Base-by-base conservation (phyloP, 2,113 vertebrate genomes). In the Onychorhynchus coronatus region DNA sequence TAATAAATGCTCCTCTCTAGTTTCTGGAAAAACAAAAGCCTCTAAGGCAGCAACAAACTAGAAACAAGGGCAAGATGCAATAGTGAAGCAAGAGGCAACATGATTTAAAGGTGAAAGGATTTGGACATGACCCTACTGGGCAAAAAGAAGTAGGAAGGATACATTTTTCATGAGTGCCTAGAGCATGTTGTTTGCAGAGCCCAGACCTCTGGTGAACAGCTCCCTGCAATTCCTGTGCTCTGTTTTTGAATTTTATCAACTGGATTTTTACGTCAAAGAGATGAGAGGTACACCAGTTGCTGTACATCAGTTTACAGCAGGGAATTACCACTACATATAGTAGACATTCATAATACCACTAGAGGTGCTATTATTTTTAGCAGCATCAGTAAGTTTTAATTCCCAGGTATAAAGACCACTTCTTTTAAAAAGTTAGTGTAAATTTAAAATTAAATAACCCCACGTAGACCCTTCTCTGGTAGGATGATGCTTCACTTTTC, bases 71-170 rank as follows among this genome's bases (percentile, higher is more conserved):
- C 67, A 92, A 91, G 85, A 93, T 77, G n/a, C 56, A 90, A 53
- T 16, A 91, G 67, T 7, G n/a, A 88, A 93, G 76, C 93, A 93
- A 74, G 63, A 93, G 46, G 41, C 71, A 86, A 79, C 14, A 24
- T 89, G 87, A 93, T 96, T 93, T 96, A 95, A 92, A 87, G 77
- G 91, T 84, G 82, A 90, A 88, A 89, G 78, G 71, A 90, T 94
- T 83, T 88, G 67, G 80, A 95, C 90, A 53, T 52, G 88, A 91
- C 82, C 79, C 90, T 85, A 25, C 63, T 33, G 70, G 75, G 84
- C 78, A 95, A 91, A 88, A 84, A 58, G 42, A 89, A 53, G 81
- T 61, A 91, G 76, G 53, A 33, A 63, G 53, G 53, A 41, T 91
- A 25, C 85, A 88, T 97, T 95, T 92, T 96, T 96, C 83, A 94